Evolutionary conservation across 2,113 vertebrate genomes (phyloP), one percentile per base, ranked within the genome.

Genomic region (Oreochromis tanganicae): DNA sequence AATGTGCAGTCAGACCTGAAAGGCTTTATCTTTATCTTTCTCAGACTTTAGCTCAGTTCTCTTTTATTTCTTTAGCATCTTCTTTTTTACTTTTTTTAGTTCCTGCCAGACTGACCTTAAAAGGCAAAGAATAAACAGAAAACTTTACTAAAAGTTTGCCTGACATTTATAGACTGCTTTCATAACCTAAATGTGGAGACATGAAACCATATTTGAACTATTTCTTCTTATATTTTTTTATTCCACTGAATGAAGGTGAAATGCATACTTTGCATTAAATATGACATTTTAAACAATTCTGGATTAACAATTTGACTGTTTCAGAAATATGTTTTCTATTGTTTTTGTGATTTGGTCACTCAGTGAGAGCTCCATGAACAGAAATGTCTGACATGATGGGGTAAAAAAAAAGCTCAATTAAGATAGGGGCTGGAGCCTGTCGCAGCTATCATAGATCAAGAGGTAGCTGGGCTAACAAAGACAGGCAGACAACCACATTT

Each of bases 21-120:
- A 0, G 5, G 8, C 0, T 46, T 0, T 0, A 68, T 6, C n/a
- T n/a, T n/a, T n/a, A n/a, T n/a, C n/a, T n/a, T n/a, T n/a, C n/a
- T 1, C 0, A 16, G 5, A 0, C 21, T 24, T 0, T 0, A 73
- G 38, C 21, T 73, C 41, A 24, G 66, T 73, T 73, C 66, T 0
- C 66, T 24, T 46, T 73, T 73, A 21, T 68, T 3, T 38, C 0
- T 66, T 66, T 66, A 13, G 34, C 3, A 3, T 41, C 19, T 41
- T 6, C 5, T 71, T 6, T 43, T 43, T 43, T 0, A 4, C 4
- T 10, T 43, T 4, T n/a, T 46, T 11, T 24, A 0, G 9, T 48
- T 75, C 16, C 43, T 75, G 6, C 0, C 14, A 50, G 41, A 19
- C 24, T 0, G 21, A 43, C 38, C 0, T 0, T 14, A 0, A 14